These are phyloP conservation scores for Urocolius indicus DNA, from an alignment of 2,113 vertebrate genomes.

Conservation along the genomic window DNA sequence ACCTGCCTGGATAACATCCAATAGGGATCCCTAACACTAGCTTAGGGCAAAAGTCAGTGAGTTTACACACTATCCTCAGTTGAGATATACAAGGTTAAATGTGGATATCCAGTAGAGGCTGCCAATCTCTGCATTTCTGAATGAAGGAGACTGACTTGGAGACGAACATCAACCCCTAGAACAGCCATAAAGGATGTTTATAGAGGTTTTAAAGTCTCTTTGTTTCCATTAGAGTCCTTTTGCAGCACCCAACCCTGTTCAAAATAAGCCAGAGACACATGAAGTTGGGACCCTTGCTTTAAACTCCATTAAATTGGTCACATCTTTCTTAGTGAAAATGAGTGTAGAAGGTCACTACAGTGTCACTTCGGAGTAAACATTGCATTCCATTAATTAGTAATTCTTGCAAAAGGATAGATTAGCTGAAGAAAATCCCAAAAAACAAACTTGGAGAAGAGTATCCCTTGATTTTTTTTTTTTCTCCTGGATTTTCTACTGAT, in stretches of 20 bases:
- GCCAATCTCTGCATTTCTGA: neutral
- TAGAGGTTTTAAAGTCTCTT: neutral
- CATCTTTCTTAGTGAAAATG: neutral
- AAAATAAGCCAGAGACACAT: neutral
- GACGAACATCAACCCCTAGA: neutral
- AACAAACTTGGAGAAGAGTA: neutral
- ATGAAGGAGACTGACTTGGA: neutral
- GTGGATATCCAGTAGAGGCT: neutral
- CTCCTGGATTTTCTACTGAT: neutral
- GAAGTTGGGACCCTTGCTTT: neutral
- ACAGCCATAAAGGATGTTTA: neutral
- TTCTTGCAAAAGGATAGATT: neutral
- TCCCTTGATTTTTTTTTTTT: neutral
- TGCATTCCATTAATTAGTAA: neutral
- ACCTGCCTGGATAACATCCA: neutral
- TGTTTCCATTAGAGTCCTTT: neutral
- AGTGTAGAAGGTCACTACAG: neutral
- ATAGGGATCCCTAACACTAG: neutral
- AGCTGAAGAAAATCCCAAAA: neutral
- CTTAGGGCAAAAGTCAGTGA: neutral
- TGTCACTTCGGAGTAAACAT: neutral
- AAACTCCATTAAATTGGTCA: fast-evolving
- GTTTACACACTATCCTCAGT: neutral
- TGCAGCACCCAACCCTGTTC: neutral
- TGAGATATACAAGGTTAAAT: neutral